These are phyloP conservation scores for Paramisgurnus dabryanus DNA, from an alignment of 2,113 vertebrate species.

Conservation along the genomic window DNA sequence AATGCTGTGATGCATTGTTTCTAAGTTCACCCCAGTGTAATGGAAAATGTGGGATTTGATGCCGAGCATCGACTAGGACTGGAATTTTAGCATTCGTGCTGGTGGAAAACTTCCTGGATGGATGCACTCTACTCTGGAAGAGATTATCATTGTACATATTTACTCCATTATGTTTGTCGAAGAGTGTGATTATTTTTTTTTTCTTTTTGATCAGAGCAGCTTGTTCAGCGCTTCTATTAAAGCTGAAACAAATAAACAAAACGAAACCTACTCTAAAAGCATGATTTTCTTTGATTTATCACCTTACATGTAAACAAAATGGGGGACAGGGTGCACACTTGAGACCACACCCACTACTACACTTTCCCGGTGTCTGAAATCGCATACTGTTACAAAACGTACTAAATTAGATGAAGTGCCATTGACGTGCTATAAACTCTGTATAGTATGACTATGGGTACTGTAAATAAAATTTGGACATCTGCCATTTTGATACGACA, in stretches of 20 bases:
- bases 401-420: no score
- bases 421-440: no score
- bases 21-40: not conserved
- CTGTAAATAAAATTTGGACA: no score
- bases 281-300: constrained; percentile 30
- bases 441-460: no score
- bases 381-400: no score
- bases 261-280: constrained; percentile 21
- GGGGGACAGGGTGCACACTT: not conserved
- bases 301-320: not conserved
- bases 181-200: not conserved
- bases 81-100: constrained; percentile 7
- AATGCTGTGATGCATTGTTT: not conserved
- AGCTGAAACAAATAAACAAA: constrained; percentile 40
- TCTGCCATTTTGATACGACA: no score
- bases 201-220: not conserved
- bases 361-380: no score
- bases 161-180: constrained; percentile 11
- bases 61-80: constrained; percentile 33
- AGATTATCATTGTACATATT: constrained; percentile 28
- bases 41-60: not conserved
- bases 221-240: constrained; percentile 11
- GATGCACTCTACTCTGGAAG: not conserved
- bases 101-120: not conserved
- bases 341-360: not conserved